A percentile compares a stretch with the other conserved stretches of the same genome.
phyloP scores from a whole-genome alignment of 2,797 vertebrate species.

The Myotis vivesi region DNA sequence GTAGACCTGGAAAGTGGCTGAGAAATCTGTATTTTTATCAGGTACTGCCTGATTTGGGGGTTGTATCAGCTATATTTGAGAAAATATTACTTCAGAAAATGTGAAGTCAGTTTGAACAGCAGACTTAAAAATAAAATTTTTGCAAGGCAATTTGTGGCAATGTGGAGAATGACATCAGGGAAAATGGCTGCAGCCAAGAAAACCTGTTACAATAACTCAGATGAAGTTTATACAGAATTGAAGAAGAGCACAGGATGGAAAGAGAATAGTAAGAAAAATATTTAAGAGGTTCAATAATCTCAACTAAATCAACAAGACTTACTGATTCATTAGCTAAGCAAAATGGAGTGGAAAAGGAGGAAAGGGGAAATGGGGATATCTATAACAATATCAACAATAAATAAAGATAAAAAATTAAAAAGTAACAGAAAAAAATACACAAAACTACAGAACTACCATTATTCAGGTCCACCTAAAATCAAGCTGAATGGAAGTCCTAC shows the following conservation, averaged over 20 bases:
- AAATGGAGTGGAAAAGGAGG: not conserved
- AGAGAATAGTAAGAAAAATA: not conserved
- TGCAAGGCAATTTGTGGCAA: not conserved
- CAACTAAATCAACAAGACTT: not conserved
- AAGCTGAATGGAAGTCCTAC: not conserved
- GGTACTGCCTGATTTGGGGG: not conserved
- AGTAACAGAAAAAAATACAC: not conserved
- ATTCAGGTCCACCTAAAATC: not conserved
- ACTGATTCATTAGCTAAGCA: not conserved
- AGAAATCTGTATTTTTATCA: not conserved
- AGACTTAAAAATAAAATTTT: conserved; percentile 12
- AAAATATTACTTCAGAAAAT: conserved; percentile 15
- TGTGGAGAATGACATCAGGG: not conserved
- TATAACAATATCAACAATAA: not conserved
- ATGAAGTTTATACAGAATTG: not conserved
- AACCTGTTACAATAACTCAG: not conserved
- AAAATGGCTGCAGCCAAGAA: not conserved
- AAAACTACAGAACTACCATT: not conserved
- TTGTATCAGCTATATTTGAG: not conserved
- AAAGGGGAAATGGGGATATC: not conserved
- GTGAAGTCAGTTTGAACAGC: not conserved
- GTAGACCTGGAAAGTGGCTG: not conserved
- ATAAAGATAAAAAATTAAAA: not conserved
- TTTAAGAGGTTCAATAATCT: not conserved
- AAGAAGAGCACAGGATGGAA: not conserved